Evolutionary conservation across 1,140 invertebrate genomes (phyloP), one percentile per base, ranked within the genome.

Genomic region (Amyelois transitella): DNA sequence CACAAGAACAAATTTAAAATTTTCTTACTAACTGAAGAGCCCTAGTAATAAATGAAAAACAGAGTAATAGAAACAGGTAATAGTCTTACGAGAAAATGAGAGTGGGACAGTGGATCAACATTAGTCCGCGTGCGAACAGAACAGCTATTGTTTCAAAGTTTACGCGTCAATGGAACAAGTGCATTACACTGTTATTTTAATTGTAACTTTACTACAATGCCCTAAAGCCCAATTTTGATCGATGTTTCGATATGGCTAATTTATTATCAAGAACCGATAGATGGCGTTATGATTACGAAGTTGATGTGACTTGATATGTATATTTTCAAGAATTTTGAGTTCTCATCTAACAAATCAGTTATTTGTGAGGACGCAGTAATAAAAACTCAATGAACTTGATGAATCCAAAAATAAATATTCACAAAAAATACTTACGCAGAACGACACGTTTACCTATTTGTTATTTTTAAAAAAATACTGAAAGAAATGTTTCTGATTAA

Each of bases 51-150:
- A n/a, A n/a, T n/a, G n/a, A n/a, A n/a, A n/a, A n/a, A 77, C 80
- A 85, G 76, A 84, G 75, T 84, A 87, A 87, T 87, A 81, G 81
- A 87, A 85, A 85, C 81, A 71, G 66, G 75, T 73, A 84, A 76
- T 81, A 58, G 69, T 62, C 69, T 80, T 75, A 87, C 77, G 76
- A 81, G 76, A 77, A 73, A 72, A 75, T 71, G 76, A 66, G 73
- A 77, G 54, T 43, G 80, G 74, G 81, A 84, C 54, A 69, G 69
- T 71, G 66, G 65, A 53, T 63, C 38, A 58, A 57, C 51, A 67
- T 57, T 47, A 50, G 53, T 43, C 62, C 55, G 60, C 38, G 78
- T 56, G 64, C 58, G 62, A 84, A 63, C 44, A 79, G 77, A 72
- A 84, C 63, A 60, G 72, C 77, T 73, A 71, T 62, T 62, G 54